Conservation (phyloP, 2,888 invertebrate species). For the Aporophyla lueneburgensis region DNA sequence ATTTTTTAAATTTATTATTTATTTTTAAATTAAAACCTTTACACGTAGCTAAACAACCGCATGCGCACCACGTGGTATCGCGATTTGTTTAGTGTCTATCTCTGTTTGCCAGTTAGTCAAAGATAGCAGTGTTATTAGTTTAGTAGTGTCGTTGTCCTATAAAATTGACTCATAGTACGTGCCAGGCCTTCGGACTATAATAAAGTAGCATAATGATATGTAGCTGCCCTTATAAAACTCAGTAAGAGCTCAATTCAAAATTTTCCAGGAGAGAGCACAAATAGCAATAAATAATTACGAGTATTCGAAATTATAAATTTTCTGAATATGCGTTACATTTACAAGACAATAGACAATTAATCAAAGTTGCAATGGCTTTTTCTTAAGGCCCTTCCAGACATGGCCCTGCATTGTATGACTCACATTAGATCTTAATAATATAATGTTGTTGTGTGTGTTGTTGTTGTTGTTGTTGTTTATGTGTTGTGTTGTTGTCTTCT, state of each 20-base stretch:
- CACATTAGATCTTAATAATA: no score
- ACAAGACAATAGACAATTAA: neutral
- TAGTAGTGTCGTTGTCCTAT: constrained; percentile 17
- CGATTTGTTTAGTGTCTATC: constrained; percentile 6
- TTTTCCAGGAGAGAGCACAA: neutral
- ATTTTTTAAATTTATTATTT: no score
- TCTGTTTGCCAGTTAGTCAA: constrained; percentile 1
- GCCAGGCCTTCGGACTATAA: neutral
- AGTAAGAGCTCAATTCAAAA: neutral
- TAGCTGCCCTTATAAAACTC: neutral
- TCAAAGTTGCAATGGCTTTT: no score
- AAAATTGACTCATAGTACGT: constrained; percentile 14
- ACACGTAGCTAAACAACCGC: neutral
- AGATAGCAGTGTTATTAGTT: constrained; percentile 18
- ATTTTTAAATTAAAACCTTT: neutral
- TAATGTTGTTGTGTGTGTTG: no score
- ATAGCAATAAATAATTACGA: no score
- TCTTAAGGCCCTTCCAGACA: no score
- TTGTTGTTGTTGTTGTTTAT: no score
- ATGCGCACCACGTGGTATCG: neutral
- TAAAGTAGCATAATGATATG: neutral
- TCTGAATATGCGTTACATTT: neutral
- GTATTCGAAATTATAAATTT: neutral
- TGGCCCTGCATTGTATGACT: no score
- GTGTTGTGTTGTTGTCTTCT: no score